phyloP scores from a whole-genome alignment of 2,888 invertebrate genomes.

The Alsophila aescularia region DNA sequence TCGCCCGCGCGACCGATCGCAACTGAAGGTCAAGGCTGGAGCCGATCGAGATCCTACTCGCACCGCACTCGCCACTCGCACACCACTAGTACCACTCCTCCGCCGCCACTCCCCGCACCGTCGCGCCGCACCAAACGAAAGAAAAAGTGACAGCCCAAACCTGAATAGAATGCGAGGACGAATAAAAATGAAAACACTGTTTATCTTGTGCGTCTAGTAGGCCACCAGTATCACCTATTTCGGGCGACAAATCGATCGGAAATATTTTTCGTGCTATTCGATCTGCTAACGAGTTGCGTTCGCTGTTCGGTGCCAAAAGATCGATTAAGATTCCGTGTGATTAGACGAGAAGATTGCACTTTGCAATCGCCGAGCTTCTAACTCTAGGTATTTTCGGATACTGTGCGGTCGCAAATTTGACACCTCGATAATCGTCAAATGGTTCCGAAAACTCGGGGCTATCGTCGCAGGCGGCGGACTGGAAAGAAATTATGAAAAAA shows the following conservation, averaged over 20 bases:
- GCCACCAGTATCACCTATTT: slow-evolving; percentile 39
- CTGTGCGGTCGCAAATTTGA: slow-evolving; percentile 39
- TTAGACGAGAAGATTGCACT: slow-evolving; percentile 40
- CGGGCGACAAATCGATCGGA: slow-evolving; percentile 29
- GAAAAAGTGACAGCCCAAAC: slow-evolving; percentile 83
- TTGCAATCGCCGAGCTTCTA: slow-evolving; percentile 54
- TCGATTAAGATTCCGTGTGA: slow-evolving; percentile 55
- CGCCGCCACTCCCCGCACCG: slow-evolving; percentile 4
- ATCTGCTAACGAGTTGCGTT: slow-evolving; percentile 3
- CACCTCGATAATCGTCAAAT: slow-evolving; percentile 48
- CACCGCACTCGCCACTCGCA: slow-evolving; percentile 43
- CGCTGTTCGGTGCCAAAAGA: slow-evolving; percentile 17
- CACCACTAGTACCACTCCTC: slow-evolving; percentile 41
- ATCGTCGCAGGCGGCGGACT: slow-evolving; percentile 55
- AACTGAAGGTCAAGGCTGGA: slow-evolving; percentile 81
- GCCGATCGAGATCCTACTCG: slow-evolving; percentile 66
- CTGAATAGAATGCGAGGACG: slow-evolving; percentile 81
- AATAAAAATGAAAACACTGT: slow-evolving; percentile 81
- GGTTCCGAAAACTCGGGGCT: slow-evolving; percentile 49
- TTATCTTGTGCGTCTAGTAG: slow-evolving; percentile 51
- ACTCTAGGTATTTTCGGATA: no score
- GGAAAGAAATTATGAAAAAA: slow-evolving; percentile 57
- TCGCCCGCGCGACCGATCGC: slow-evolving; percentile 77
- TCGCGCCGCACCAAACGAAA: slow-evolving; percentile 61
- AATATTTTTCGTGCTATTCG: slow-evolving; percentile 12